Conservation (phyloP, 2,113 vertebrate species). For the Echinops telfairi region DNA sequence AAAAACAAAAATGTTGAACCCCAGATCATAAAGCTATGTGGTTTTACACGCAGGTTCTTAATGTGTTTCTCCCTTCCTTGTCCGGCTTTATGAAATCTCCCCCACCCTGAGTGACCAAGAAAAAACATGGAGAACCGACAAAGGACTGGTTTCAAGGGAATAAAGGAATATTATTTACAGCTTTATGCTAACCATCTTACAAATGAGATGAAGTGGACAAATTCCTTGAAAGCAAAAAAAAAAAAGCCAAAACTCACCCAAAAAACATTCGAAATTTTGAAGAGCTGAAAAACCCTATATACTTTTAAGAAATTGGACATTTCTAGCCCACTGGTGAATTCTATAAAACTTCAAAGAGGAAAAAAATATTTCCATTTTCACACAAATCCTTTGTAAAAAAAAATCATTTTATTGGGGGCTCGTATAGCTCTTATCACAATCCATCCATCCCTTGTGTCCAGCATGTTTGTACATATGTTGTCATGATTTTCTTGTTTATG, state of each 20-base stretch:
- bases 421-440: too few relatives aligned
- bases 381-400: background rate
- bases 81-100: background rate
- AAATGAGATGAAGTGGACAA: background rate
- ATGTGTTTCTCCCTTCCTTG: constrained; percentile 29
- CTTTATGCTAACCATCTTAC: background rate
- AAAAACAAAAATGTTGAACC: background rate
- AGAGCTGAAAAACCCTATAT: background rate
- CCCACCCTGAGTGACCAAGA: background rate
- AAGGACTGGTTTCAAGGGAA: background rate
- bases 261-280: background rate
- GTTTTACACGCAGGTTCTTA: constrained; percentile 34
- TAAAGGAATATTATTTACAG: background rate
- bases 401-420: too few relatives aligned
- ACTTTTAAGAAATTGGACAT: background rate
- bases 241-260: background rate
- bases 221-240: background rate
- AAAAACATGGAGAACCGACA: background rate
- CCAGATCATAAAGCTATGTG: constrained; percentile 1
- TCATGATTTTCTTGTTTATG: too few relatives aligned
- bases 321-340: background rate
- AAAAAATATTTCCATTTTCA: background rate
- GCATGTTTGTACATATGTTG: too few relatives aligned
- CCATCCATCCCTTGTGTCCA: too few relatives aligned
- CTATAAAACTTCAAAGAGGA: constrained; percentile 16